Percentiles rank a stretch among this genome's conserved stretches.
Conservation (phyloP, 64 coral and sea anemone species). For the Dendrophyllia cribrosa region DNA sequence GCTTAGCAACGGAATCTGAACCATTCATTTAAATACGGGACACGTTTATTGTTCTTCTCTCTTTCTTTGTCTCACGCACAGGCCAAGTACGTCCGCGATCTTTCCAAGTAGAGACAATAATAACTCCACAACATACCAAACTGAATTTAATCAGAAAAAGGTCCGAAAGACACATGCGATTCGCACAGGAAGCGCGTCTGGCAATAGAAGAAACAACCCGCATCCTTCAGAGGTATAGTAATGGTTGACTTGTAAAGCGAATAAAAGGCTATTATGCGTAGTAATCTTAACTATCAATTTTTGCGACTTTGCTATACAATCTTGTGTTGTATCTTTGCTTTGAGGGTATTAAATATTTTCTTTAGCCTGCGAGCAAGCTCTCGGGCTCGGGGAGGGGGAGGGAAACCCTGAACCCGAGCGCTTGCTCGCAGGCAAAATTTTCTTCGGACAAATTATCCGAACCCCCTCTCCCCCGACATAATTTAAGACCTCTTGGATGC, state of each 20-base stretch:
- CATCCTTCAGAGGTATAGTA: conserved; percentile 84
- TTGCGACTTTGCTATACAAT: too few relatives aligned
- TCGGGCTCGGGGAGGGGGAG: too few relatives aligned
- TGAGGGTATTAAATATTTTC: too few relatives aligned
- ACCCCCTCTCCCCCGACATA: too few relatives aligned
- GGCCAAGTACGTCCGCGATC: conserved; percentile 79
- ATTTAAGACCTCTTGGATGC: too few relatives aligned
- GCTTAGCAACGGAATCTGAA: conserved; percentile 71
- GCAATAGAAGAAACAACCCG: conserved; percentile 82
- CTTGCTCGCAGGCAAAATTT: too few relatives aligned
- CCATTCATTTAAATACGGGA: background rate
- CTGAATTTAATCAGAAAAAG: conserved; percentile 71
- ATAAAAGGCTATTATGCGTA: too few relatives aligned
- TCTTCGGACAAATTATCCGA: too few relatives aligned
- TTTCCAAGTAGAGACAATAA: conserved; percentile 77
- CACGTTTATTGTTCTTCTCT: background rate
- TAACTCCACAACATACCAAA: conserved; percentile 69
- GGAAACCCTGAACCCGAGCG: too few relatives aligned
- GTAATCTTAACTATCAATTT: too few relatives aligned
- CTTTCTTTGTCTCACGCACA: conserved; percentile 14
- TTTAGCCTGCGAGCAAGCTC: too few relatives aligned
- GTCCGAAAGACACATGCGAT: conserved; percentile 14
- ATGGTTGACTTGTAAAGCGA: background rate
- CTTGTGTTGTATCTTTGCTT: too few relatives aligned
- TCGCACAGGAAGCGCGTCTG: conserved; percentile 74